Evolutionary conservation across 1,140 invertebrate genomes (phyloP), one percentile per base, ranked within the genome.

Genomic region (Ceratina australensis): DNA sequence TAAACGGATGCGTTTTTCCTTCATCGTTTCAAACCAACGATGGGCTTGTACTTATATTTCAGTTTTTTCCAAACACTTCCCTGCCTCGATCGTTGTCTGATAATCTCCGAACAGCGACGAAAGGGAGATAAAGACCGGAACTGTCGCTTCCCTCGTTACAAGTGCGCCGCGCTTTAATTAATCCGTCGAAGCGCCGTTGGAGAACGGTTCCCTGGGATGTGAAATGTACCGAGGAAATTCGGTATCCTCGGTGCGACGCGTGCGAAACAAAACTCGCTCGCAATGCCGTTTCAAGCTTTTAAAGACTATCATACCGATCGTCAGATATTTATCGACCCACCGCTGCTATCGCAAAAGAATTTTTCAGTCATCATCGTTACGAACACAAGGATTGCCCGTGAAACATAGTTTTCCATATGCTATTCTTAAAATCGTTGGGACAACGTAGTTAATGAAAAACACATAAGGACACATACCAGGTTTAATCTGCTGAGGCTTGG

Each of bases 401-500:
- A 42, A 42, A 42, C 33, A 42, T 42, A 5, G 5, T 0, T 42
- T 33, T 42, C 10, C 3, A 42, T 42, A 42, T 10, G 33, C 33
- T 42, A 42, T 42, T 42, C 5, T 42, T 7, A 42, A 42, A 42
- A 42, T 42, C 33, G 5, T 42, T 42, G 33, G 8, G 8, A 42
- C 8, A 42, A 42, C 12, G 15, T 16, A 28, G 16, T 5, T 16
- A 60, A 16, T 10, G 26, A 28, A 49, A 64, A 16, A 12, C 3
- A 20, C 16, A 18, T 1, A 16, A 33, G 7, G 61, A 54, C 47
- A 87, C 90, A 90, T 67, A 87, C 90, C 90, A 75, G 90, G 81
- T 81, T 89, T 90, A 64, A 75, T 89, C 57, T 87, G 86, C 42
- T 86, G 87, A 26, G 81, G 88, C 73, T 87, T 89, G 49, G 85